Conservation (phyloP, 2,113 vertebrate species). For the Desmodus rotundus region DNA sequence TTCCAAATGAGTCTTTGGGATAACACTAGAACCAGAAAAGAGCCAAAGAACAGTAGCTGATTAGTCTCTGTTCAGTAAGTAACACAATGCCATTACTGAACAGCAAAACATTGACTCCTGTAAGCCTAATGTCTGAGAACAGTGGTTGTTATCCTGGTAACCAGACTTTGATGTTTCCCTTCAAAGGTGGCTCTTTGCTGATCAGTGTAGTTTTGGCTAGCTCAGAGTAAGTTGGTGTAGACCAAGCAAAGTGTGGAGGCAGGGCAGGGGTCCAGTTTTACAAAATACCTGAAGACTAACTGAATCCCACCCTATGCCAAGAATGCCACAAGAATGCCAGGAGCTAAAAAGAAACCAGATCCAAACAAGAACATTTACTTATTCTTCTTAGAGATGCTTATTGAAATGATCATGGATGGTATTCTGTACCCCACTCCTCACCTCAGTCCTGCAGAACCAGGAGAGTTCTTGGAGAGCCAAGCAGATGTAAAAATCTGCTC, state of each 20-base stretch:
- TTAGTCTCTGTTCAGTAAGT: conserved; percentile 31
- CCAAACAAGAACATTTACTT: neutral
- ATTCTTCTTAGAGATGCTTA: neutral
- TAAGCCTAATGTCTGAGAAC: conserved; percentile 58
- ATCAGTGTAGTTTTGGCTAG: conserved; percentile 32
- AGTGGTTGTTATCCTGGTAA: conserved; percentile 66
- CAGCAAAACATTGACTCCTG: conserved; percentile 40
- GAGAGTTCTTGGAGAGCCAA: neutral
- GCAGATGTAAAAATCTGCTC: neutral
- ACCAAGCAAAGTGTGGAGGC: neutral
- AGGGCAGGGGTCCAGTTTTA: conserved; percentile 3
- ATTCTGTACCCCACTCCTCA: neutral
- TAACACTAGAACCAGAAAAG: conserved; percentile 4
- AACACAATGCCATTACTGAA: conserved; percentile 39
- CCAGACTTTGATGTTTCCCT: conserved; percentile 51
- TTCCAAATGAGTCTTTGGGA: conserved; percentile 34
- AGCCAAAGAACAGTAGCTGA: conserved; percentile 3
- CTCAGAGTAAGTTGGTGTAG: neutral
- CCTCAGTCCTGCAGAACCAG: neutral
- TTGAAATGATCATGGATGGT: neutral
- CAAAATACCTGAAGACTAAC: neutral
- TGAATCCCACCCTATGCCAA: neutral
- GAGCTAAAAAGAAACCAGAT: conserved; percentile 15
- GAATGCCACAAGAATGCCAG: neutral
- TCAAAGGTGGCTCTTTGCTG: conserved; percentile 29